Percentiles rank a stretch among this genome's conserved stretches.
Conservation (phyloP, 2,888 invertebrate species). For the Caradrina kadenii region DNA sequence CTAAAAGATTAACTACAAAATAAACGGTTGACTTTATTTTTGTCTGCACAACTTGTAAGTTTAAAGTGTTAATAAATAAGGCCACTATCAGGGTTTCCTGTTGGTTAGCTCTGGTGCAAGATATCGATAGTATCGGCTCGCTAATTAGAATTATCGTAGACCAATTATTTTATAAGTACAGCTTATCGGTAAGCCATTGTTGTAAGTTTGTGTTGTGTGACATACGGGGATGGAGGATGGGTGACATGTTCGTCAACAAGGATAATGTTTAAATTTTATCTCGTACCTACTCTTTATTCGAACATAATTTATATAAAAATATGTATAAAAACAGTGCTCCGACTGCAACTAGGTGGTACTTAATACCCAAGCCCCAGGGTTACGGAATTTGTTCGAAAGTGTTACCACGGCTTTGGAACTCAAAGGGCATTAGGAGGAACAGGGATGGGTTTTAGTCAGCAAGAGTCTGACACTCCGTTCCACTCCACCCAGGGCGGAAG, state of each 20-base stretch:
- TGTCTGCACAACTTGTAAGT: slow-evolving; percentile 30
- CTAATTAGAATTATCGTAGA: slow-evolving; percentile 88
- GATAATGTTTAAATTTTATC: not conserved
- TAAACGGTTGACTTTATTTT: slow-evolving; percentile 9
- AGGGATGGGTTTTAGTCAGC: too few species aligned
- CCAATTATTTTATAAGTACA: slow-evolving; percentile 88
- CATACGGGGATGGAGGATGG: slow-evolving; percentile 65
- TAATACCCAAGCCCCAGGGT: too few species aligned
- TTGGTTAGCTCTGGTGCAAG: slow-evolving; percentile 71
- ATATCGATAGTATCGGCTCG: slow-evolving; percentile 83
- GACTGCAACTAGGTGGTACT: too few species aligned
- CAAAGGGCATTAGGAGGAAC: too few species aligned
- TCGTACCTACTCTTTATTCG: too few species aligned
- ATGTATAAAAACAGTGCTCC: too few species aligned
- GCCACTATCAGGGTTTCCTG: slow-evolving; percentile 78
- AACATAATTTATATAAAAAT: too few species aligned
- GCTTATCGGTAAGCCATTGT: slow-evolving; percentile 86
- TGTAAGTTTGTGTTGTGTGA: slow-evolving; percentile 69
- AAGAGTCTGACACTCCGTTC: too few species aligned
- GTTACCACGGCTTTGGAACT: too few species aligned
- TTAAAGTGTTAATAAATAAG: slow-evolving; percentile 58
- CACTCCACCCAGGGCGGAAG: too few species aligned
- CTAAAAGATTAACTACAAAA: slow-evolving; percentile 6
- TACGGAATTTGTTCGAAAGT: too few species aligned
- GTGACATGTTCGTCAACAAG: slow-evolving; percentile 15